Percentiles rank a stretch among this genome's conserved stretches.
Conservation (phyloP, 2,113 vertebrate genomes). For the Brachypodius melanocephalos region DNA sequence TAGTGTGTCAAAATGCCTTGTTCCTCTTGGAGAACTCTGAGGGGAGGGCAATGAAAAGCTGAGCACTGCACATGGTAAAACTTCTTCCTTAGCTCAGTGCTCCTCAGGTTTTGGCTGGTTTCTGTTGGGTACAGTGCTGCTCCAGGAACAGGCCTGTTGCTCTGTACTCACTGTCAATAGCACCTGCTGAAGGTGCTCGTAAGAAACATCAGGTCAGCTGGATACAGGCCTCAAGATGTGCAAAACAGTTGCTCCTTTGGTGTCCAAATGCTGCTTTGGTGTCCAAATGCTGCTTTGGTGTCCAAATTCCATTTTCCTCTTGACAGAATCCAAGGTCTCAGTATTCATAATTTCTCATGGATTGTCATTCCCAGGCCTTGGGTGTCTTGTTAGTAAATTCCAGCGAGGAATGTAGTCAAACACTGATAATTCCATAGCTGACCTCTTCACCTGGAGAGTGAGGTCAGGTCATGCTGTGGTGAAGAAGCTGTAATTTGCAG, state of each 20-base stretch:
- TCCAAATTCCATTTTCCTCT: not conserved
- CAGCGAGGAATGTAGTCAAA: fast-evolving
- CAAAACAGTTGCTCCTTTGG: not conserved
- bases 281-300: not conserved
- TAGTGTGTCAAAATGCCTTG: not conserved
- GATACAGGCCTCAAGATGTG: not conserved
- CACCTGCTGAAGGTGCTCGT: not conserved
- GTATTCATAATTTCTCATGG: not conserved
- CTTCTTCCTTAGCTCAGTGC: not conserved
- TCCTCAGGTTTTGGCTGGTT: not conserved
- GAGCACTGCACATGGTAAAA: not conserved
- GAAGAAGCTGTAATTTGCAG: not conserved
- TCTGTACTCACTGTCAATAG: not conserved
- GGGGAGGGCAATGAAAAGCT: not conserved
- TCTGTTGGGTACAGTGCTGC: not conserved
- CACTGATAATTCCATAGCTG: not conserved
- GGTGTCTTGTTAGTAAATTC: not conserved
- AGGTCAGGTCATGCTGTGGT: not conserved
- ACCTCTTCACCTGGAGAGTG: not conserved
- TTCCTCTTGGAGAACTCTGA: not conserved
- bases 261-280: not conserved
- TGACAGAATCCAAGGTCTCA: not conserved
- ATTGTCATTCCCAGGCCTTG: not conserved
- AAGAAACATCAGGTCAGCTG: not conserved
- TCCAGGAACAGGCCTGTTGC: not conserved